phyloP scores from a whole-genome alignment of 2,797 vertebrate species.

The Hoplostethus atlanticus region DNA sequence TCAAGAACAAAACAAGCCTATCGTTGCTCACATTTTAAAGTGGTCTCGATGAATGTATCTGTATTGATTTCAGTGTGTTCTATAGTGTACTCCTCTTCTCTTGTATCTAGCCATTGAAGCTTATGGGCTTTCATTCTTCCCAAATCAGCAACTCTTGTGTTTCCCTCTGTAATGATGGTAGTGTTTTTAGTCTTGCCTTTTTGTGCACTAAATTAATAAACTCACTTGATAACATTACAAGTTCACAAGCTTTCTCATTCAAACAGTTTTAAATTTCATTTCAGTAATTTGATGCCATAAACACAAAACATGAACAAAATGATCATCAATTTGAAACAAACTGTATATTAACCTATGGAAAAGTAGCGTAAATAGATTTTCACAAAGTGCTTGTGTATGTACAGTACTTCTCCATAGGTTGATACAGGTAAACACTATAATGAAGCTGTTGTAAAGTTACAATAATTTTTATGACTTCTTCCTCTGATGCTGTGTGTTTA shows the following conservation, averaged over 20 bases:
- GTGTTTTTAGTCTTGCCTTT: slow-evolving; percentile 77
- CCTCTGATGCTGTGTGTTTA: slow-evolving; percentile 20
- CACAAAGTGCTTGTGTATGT: too few relatives aligned
- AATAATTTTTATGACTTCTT: background rate
- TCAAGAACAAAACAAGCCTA: slow-evolving; percentile 10
- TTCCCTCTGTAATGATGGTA: slow-evolving; percentile 67
- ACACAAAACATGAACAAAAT: background rate
- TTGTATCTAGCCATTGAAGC: slow-evolving; percentile 49
- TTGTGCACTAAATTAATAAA: slow-evolving; percentile 80
- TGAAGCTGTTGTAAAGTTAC: too few relatives aligned
- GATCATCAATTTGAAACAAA: too few relatives aligned
- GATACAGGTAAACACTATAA: too few relatives aligned
- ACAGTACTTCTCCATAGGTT: too few relatives aligned
- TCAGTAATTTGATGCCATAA: background rate
- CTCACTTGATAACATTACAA: slow-evolving; percentile 56
- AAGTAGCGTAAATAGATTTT: too few relatives aligned
- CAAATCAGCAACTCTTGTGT: slow-evolving; percentile 59
- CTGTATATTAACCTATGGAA: too few relatives aligned
- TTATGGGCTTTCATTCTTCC: slow-evolving; percentile 47
- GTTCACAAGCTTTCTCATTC: slow-evolving; percentile 2
- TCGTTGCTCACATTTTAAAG: slow-evolving; percentile 47
- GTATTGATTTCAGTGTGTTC: slow-evolving; percentile 62
- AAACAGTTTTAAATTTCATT: background rate
- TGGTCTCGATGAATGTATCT: slow-evolving; percentile 70
- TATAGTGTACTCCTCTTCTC: slow-evolving; percentile 54